These are phyloP conservation scores for Ceuthmochares aereus DNA, from an alignment of 2,113 vertebrate genomes.

Conservation along the genomic window DNA sequence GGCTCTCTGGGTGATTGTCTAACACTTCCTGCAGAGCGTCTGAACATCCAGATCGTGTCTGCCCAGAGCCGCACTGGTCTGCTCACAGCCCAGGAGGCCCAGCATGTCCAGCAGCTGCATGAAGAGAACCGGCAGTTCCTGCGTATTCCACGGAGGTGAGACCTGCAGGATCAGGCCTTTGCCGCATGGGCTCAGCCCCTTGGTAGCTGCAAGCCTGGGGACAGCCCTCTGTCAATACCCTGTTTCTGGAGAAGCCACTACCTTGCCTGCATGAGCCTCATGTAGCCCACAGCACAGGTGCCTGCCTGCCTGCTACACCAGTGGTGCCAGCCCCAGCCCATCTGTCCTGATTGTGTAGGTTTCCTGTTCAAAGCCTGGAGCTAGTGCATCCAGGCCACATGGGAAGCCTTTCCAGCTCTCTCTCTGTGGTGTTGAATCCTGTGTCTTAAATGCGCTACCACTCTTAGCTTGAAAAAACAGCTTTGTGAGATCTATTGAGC, in stretches of 20 bases:
- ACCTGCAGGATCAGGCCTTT: background rate
- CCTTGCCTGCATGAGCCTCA: fast-evolving
- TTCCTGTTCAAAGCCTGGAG: background rate
- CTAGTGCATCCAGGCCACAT: background rate
- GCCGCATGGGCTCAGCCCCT: background rate
- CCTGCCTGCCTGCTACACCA: background rate
- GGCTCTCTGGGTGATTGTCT: background rate
- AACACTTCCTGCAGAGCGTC: slow-evolving; percentile 81
- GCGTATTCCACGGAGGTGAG: slow-evolving; percentile 89
- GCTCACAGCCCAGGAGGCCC: slow-evolving; percentile 84
- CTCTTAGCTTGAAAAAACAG: background rate
- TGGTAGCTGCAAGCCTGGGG: background rate
- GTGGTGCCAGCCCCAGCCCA: background rate
- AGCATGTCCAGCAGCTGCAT: slow-evolving; percentile 83
- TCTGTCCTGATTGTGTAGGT: background rate
- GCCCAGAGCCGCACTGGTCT: slow-evolving; percentile 85
- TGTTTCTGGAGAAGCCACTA: background rate
- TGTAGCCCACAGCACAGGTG: fast-evolving
- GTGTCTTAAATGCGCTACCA: fast-evolving
- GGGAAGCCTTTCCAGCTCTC: background rate
- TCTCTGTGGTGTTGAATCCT: fast-evolving
- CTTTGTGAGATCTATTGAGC: background rate
- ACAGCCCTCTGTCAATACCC: fast-evolving
- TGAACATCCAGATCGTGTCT: slow-evolving; percentile 90
- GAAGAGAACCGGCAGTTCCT: slow-evolving; percentile 89